Evolutionary conservation across 2,888 invertebrate species (phyloP), one percentile per base, ranked within the genome.

Genomic region (Neocrepidodera transversa): DNA sequence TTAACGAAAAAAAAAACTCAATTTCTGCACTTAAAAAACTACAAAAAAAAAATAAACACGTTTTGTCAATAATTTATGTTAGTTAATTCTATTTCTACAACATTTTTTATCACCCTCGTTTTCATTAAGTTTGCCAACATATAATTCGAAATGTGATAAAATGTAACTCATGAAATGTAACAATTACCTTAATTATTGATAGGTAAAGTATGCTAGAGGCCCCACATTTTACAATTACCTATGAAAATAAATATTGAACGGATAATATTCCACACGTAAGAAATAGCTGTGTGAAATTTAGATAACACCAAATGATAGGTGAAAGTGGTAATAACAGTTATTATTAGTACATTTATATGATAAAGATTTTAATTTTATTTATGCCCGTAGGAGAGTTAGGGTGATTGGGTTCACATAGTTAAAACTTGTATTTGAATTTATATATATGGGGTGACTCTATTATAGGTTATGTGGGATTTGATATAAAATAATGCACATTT

Each of bases 201-300:
- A 52, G 56, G 47, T 60, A 60, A 60, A 40, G 38, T n/a, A n/a
- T 17, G 60, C 55, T 60, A 56, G 45, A 60, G 60, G 55, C 51
- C 60, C 60, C 60, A 51, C 60, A 60, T 60, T 50, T 50, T 60
- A 40, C 53, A 40, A 43, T 47, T 58, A 52, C 30, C 42, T 38
- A n/a, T n/a, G n/a, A n/a, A 32, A 43, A 32, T 45, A 35, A 35
- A 8, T 11, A 16, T 4, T 43, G 14, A 13, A 35, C 20, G 30
- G n/a, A n/a, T n/a, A n/a, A 35, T 35, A 49, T 13, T 36, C 36
- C 26, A 23, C 50, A 30, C 26, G 23, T 30, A 11, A 52, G 42
- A 1, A 49, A n/a, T n/a, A n/a, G n/a, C n/a, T n/a, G n/a, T n/a
- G n/a, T n/a, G n/a, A n/a, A 51, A 51, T 51, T 26, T 14, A 38